Conservation (phyloP, 1,140 invertebrate genomes). For the Drosophila gunungcola region DNA sequence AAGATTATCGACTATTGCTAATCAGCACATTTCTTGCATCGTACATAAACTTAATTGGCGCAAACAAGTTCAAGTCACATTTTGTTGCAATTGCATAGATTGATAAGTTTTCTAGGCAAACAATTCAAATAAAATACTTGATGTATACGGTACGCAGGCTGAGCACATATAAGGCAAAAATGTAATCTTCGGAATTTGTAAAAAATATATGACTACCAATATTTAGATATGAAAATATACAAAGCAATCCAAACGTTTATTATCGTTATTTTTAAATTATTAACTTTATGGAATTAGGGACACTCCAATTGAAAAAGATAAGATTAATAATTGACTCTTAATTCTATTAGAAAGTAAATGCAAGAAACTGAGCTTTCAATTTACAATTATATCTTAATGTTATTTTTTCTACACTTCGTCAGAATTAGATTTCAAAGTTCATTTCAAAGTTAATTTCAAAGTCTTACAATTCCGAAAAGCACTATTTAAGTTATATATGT, state of each 20-base stretch:
- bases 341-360: constrained; percentile 20
- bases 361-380: constrained; percentile 13
- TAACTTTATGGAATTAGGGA: background rate
- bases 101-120: constrained; percentile 66
- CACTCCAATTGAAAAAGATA: constrained; percentile 2
- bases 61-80: constrained; percentile 73
- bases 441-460: background rate
- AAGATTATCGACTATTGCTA: constrained; percentile 80
- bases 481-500: constrained; percentile 7
- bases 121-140: constrained; percentile 38
- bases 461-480: constrained; percentile 17
- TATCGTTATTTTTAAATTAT: background rate
- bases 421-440: constrained; percentile 2
- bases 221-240: too few species aligned
- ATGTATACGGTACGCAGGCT: constrained; percentile 19
- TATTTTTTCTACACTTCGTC: background rate
- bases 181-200: constrained; percentile 6
- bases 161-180: background rate
- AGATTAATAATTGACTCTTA: background rate
- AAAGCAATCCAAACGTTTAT: background rate
- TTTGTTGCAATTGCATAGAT: constrained; percentile 60
- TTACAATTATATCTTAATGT: background rate
- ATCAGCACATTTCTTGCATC: constrained; percentile 73
- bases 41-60: constrained; percentile 78
- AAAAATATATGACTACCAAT: background rate